Evolutionary conservation across 2,113 vertebrate genomes (phyloP).

Genomic region (Uria aalge): DNA sequence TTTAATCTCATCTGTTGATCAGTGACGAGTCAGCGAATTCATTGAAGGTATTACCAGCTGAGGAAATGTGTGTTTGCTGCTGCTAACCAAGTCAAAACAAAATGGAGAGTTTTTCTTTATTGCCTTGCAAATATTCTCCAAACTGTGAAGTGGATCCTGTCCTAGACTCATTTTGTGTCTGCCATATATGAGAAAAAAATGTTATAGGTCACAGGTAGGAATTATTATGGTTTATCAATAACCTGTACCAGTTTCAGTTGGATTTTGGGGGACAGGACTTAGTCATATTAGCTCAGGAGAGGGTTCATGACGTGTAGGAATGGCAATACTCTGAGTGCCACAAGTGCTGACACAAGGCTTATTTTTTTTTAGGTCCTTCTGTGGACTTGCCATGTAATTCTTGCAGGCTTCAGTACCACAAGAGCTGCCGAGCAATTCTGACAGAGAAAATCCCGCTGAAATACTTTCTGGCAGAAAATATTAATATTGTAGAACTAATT

Average conservation of each 20-base stretch:
- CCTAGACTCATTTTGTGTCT: background rate
- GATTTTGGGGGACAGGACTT: background rate
- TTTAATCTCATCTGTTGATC: conserved; percentile 34
- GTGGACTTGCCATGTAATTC: background rate
- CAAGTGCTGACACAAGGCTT: background rate
- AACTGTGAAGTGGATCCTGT: background rate
- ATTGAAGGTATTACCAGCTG: background rate
- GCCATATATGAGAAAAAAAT: background rate
- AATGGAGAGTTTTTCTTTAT: background rate
- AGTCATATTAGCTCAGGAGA: background rate
- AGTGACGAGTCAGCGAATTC: background rate
- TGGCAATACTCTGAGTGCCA: background rate
- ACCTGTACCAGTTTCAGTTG: background rate
- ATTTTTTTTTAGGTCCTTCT: background rate
- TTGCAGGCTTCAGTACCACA: background rate
- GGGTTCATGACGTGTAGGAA: background rate
- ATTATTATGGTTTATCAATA: background rate
- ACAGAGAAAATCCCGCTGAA: background rate
- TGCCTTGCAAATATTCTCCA: background rate
- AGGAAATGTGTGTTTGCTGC: background rate
- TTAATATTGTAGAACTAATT: background rate
- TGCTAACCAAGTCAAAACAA: background rate
- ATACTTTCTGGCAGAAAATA: background rate
- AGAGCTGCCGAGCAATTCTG: background rate
- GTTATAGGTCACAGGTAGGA: background rate